Conservation (phyloP, 1,140 invertebrate species). For the Nymphalis io region DNA sequence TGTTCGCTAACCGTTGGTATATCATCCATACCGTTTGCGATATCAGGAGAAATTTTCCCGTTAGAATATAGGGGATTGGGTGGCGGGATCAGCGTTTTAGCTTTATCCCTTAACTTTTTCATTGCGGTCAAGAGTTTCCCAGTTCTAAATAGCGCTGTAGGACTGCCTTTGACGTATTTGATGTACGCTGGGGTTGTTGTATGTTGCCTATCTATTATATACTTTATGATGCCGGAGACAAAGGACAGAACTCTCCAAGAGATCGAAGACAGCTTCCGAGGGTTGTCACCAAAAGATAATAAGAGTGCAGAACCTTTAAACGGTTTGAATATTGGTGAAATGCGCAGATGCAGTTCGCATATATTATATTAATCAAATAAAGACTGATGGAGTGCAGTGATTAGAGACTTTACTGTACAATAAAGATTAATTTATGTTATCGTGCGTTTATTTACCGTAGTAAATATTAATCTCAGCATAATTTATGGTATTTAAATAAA, state of each 20-base stretch:
- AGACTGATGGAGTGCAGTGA: conserved; percentile 13
- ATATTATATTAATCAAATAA: conserved; percentile 57
- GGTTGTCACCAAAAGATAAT: conserved; percentile 45
- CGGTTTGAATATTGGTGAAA: conserved; percentile 40
- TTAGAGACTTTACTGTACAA: conserved; percentile 17
- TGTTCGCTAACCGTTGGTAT: conserved; percentile 70
- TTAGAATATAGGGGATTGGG: conserved; percentile 70
- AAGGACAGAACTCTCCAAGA: conserved; percentile 71
- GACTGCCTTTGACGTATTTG: conserved; percentile 60
- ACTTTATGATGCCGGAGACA: conserved; percentile 69
- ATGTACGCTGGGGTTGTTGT: conserved; percentile 61
- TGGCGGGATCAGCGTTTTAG: conserved; percentile 63
- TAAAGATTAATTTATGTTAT: conserved; percentile 25
- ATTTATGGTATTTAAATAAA: conserved; percentile 38
- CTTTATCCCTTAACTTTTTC: conserved; percentile 67
- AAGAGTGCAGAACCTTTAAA: conserved; percentile 55
- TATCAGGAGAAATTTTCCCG: conserved; percentile 73
- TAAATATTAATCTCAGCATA: conserved; percentile 29
- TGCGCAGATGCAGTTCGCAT: conserved; percentile 67
- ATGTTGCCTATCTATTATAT: conserved; percentile 53
- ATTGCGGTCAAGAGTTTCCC: conserved; percentile 70
- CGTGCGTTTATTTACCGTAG: background rate
- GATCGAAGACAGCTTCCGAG: conserved; percentile 66
- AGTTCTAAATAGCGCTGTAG: conserved; percentile 53
- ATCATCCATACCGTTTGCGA: conserved; percentile 67